Evolutionary conservation across 2,797 vertebrate genomes (phyloP).

Genomic region (Balearica regulorum): DNA sequence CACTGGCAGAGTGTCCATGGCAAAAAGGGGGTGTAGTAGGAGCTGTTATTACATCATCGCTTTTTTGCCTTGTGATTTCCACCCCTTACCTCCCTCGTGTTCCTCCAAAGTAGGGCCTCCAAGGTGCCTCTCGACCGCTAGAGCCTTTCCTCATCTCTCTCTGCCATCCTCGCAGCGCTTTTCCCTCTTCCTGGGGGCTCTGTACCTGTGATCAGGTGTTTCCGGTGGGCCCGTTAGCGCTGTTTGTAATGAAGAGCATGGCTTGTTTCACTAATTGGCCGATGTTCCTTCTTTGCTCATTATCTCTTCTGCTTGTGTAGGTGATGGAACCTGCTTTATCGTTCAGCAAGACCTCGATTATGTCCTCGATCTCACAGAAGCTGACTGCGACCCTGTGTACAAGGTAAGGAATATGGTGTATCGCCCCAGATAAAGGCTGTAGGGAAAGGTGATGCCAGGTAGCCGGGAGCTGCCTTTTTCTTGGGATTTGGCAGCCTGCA

Average conservation of each 20-base stretch:
- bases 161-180: too few species aligned
- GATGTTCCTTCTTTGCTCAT: not conserved
- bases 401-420: not conserved
- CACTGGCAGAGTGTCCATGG: fast-evolving
- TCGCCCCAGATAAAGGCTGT: fast-evolving
- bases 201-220: not conserved
- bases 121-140: fast-evolving
- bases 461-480: not conserved
- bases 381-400: constrained; percentile 76
- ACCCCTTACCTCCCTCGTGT: fast-evolving
- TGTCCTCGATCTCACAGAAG: constrained; percentile 71
- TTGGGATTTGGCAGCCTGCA: not conserved
- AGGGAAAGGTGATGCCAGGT: not conserved
- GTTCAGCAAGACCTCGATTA: constrained; percentile 77
- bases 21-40: not conserved
- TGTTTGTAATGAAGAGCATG: fast-evolving
- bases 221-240: fast-evolving
- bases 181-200: not conserved
- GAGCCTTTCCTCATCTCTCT: not conserved
- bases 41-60: fast-evolving
- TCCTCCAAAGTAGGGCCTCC: fast-evolving
- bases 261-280: not conserved
- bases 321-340: constrained; percentile 77
- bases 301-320: constrained; percentile 14
- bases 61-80: not conserved